phyloP scores from a whole-genome alignment of 1,140 invertebrate species.

The Ptiloglossa arizonensis region DNA sequence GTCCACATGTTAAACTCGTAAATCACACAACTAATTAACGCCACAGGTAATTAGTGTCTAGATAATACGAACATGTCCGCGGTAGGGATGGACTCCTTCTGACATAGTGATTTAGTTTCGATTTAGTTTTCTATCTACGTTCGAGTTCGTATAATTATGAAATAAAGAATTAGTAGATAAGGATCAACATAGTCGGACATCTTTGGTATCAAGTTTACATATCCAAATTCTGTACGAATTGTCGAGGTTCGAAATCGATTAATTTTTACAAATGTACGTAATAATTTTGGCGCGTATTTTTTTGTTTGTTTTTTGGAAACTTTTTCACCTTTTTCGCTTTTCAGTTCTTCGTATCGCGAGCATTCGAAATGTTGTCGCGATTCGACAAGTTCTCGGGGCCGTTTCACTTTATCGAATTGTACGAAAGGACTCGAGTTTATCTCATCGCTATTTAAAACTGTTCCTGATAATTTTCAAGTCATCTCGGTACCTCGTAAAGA shows the following conservation, averaged over 20 bases:
- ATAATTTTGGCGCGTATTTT: no score
- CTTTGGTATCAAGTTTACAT: neutral
- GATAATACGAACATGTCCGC: slow-evolving; percentile 55
- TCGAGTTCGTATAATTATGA: neutral
- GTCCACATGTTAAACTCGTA: slow-evolving; percentile 56
- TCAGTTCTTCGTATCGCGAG: neutral
- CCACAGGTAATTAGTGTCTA: slow-evolving; percentile 69
- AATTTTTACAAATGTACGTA: no score
- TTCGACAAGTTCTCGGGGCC: neutral
- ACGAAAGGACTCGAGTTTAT: slow-evolving; percentile 20
- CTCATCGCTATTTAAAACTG: slow-evolving; percentile 31
- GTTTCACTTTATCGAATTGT: slow-evolving; percentile 16
- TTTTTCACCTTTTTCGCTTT: neutral
- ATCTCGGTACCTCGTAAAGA: slow-evolving; percentile 60
- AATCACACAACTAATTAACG: slow-evolving; percentile 73
- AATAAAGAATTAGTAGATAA: neutral
- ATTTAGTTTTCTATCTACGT: slow-evolving; percentile 23
- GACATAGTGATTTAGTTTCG: neutral
- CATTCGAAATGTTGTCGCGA: neutral
- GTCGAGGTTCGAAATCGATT: no score
- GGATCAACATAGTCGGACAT: neutral
- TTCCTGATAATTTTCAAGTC: slow-evolving; percentile 54
- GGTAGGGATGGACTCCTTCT: slow-evolving; percentile 26
- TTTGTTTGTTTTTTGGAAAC: no score
- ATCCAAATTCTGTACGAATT: no score